Evolutionary conservation across 1,140 invertebrate species (phyloP), one percentile per base, ranked within the genome.

Genomic region (Lutraria rhynchaena): DNA sequence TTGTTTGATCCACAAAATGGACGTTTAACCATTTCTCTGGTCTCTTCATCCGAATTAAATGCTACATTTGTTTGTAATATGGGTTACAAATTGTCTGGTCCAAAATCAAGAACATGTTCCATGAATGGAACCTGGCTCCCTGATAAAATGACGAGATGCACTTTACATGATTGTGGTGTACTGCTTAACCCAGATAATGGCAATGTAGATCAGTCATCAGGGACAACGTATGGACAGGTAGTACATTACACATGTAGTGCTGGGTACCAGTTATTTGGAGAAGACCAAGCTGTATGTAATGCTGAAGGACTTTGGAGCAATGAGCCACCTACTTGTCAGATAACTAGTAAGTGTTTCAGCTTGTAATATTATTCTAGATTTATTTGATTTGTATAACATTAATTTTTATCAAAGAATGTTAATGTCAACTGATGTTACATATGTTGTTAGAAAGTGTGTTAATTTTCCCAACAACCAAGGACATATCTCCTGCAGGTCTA

Each of bases 71-170:
- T 41, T 4, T 85, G 84, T 51, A 71, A 69, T 11, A 58, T n/a
- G 22, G 84, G 84, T 11, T 85, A 80, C 51, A 70, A 33, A 31
- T 31, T 82, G 33, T 41, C 44, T 33, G 83, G 81, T 49, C 61
- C 67, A 22, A 24, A 33, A 13, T 7, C 7, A 2, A 57, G 70
- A 71, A 58, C 60, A 55, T 91, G 90, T 69, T 76, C 85, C 31
- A 15, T 15, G 5, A 41, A 41, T 41, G 37, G 37, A 5, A 41
- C 37, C 37, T 41, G 37, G 37, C 5, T 41, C 15, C 37, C 37
- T 58, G 55, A 58, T 4, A 24, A 31, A 58, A 24, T 24, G 0
- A 22, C 7, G 13, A 22, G 15, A 7, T 63, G 29, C 35, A 13
- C 9, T 17, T 63, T 63, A 11, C 5, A 41, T 60, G 76, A 80